Percentiles rank a stretch among this genome's conserved stretches.
phyloP scores from a whole-genome alignment of 2,113 vertebrate genomes.

The Gnathonemus longibarbis region DNA sequence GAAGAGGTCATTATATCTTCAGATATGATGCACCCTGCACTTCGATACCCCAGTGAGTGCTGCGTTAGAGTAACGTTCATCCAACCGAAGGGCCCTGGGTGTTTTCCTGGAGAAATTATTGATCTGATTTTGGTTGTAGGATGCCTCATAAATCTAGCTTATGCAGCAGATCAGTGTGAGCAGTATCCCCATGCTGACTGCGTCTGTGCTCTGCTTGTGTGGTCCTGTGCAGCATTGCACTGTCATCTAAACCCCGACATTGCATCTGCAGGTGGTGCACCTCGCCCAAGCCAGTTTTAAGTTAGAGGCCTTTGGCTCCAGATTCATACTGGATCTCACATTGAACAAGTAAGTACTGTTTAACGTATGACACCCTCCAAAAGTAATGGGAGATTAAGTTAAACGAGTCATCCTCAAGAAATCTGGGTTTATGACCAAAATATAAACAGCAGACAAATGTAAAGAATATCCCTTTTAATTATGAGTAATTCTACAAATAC shows the following conservation, averaged over 20 bases:
- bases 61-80: neutral
- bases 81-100: too few species aligned
- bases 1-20: neutral
- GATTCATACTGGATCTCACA: conserved; percentile 86
- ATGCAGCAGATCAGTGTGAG: neutral
- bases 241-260: conserved; percentile 34
- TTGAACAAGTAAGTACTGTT: conserved; percentile 68
- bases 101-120: neutral
- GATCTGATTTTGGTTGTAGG: neutral
- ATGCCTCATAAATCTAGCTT: neutral
- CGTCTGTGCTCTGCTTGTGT: neutral
- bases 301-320: conserved; percentile 86
- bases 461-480: neutral
- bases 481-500: neutral
- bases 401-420: neutral
- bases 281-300: conserved; percentile 92
- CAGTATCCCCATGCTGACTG: neutral
- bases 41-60: neutral
- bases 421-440: neutral
- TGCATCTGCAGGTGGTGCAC: conserved; percentile 71
- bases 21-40: neutral
- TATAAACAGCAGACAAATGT: neutral
- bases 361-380: neutral
- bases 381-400: neutral
- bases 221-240: neutral